Conservation (phyloP, 1,140 invertebrate genomes). For the Saccostrea cuccullata region DNA sequence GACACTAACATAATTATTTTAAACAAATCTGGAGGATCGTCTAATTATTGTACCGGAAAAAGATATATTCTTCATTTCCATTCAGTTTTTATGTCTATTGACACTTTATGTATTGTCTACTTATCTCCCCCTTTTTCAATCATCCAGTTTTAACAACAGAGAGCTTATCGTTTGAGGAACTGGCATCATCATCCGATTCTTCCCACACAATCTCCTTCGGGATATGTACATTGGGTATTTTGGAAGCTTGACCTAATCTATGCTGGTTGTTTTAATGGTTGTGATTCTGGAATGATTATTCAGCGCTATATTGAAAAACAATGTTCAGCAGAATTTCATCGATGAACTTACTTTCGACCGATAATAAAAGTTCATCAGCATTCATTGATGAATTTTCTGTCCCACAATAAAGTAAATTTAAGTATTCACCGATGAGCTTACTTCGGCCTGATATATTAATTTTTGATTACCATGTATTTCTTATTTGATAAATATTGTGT, state of each 20-base stretch:
- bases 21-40: background rate
- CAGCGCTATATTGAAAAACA: background rate
- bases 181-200: background rate
- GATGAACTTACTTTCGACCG: background rate
- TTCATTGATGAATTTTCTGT: too few relatives aligned
- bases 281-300: background rate
- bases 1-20: background rate
- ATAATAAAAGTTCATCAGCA: background rate
- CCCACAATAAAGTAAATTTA: too few relatives aligned
- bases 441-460: too few relatives aligned
- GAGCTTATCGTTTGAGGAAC: background rate
- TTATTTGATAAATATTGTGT: background rate
- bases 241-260: background rate
- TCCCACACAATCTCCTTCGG: constrained; percentile 13
- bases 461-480: background rate
- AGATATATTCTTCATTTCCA: background rate
- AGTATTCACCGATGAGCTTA: too few relatives aligned
- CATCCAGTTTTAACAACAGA: background rate
- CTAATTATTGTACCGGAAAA: too few relatives aligned
- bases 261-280: background rate
- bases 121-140: background rate
- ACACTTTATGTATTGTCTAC: background rate
- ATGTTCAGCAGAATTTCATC: background rate
- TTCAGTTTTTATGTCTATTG: background rate
- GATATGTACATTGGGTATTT: background rate